These are phyloP conservation scores for Rana temporaria DNA, from an alignment of 2,113 vertebrate genomes.

Conservation along the genomic window DNA sequence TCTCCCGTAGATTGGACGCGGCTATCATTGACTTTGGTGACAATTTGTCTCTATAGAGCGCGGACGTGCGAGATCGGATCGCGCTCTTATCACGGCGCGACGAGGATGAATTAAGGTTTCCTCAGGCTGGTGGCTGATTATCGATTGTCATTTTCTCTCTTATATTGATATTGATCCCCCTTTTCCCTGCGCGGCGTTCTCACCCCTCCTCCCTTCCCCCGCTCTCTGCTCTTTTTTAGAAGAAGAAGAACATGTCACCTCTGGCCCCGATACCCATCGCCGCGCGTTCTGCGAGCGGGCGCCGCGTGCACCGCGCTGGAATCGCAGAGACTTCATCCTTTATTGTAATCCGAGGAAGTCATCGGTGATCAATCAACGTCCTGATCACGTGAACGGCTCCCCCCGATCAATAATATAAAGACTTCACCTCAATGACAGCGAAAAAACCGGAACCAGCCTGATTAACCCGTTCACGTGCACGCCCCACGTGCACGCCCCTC, in stretches of 20 bases:
- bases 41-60: slow-evolving; percentile 30
- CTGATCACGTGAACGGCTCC: too few relatives aligned
- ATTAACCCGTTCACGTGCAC: too few relatives aligned
- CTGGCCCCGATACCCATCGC: background rate
- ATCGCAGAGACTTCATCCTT: background rate
- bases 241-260: slow-evolving; percentile 40
- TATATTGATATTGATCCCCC: slow-evolving; percentile 29
- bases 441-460: too few relatives aligned
- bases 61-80: background rate
- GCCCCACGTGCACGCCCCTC: too few relatives aligned
- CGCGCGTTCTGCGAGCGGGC: too few relatives aligned
- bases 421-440: too few relatives aligned
- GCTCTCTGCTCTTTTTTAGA: background rate
- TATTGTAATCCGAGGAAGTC: background rate
- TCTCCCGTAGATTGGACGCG: background rate
- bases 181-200: background rate
- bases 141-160: slow-evolving; percentile 46
- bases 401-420: too few relatives aligned
- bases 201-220: background rate
- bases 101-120: slow-evolving; percentile 33
- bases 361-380: too few relatives aligned
- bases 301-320: background rate
- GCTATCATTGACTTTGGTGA: slow-evolving; percentile 18
- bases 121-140: slow-evolving; percentile 14
- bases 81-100: slow-evolving; percentile 20